Base-by-base conservation (phyloP, 64 coral and sea anemone species). In the Montipora efflorescens region DNA sequence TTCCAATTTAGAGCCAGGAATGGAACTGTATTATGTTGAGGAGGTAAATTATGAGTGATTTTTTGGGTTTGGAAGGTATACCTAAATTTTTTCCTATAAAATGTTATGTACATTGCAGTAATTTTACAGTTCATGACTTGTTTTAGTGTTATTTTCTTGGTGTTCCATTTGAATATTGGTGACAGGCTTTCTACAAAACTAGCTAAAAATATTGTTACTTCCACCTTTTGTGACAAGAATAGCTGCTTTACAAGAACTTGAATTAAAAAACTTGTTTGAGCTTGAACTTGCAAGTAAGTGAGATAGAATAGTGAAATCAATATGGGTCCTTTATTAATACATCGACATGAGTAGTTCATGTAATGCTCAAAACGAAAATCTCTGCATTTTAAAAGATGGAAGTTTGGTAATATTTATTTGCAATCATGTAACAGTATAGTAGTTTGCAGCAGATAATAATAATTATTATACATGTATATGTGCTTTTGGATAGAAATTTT, bases 261-360 rank as follows among this genome's bases (percentile, higher is more conserved):
- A 71, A 71, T 71, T 71, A 1, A 67, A 71, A 71, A 71, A 12
- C 14, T 64, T 64, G 14, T 64, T 64, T 64, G 13, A 64, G 14
- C 61, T 64, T 12, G 13, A 64, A 64, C 61, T 64, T 16, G 14
- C 52, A 55, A 7, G 52, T 55, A 55, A 55, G 52, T 7, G 52
- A 64, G 14, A 64, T 4, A 14, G 61, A 64, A 11, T 57, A 57
- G 53, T 57, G 53, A 64, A 64, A 16, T 70, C 49, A 69, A 85
- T 48, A 45, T 62, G 66, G 82, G 3, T 85, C 67, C 47, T 49
- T 85, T 85, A 71, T 85, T 85, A 36, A 85, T 67, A 36, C 2
- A 36, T 36, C 2, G 36, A 36, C 36, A 36, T 36, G 36, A 36
- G 36, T 36, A 36, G 36, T 36, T 36, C 36, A 36, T 36, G 1